These are phyloP conservation scores for Amphiprion clarkii DNA, from an alignment of 2,797 vertebrate species.

Conservation along the genomic window DNA sequence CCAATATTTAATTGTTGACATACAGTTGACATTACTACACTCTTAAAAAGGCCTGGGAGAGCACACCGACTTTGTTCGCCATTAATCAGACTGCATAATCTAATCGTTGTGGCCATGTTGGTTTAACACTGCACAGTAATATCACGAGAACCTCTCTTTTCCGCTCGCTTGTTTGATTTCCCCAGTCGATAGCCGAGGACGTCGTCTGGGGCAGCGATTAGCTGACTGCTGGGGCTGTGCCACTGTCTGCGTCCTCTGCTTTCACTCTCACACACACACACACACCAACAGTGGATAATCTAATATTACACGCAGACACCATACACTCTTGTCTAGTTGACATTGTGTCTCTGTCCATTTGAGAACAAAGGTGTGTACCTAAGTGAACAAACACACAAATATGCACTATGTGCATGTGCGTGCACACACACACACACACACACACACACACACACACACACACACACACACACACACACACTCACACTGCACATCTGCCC, in stretches of 20 bases:
- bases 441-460: conserved; percentile 1
- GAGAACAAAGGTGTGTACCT: conserved; percentile 18
- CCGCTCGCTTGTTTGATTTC: conserved; percentile 63
- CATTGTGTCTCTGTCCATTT: conserved; percentile 52
- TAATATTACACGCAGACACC: conserved; percentile 61
- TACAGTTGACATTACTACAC: conserved; percentile 54
- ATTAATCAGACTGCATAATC: conserved; percentile 67
- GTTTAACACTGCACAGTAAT: conserved; percentile 68
- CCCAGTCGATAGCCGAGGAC: conserved; percentile 51
- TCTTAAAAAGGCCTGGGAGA: conserved; percentile 46
- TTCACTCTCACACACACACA: conserved; percentile 44
- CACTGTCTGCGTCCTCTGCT: conserved; percentile 53
- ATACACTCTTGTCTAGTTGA: conserved; percentile 51
- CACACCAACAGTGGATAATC: conserved; percentile 54
- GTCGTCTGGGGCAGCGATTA: conserved; percentile 66
- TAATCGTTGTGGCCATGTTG: conserved; percentile 73
- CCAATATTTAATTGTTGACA: conserved; percentile 41
- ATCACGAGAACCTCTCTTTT: conserved; percentile 53
- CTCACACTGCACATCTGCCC: conserved; percentile 25
- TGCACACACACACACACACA: neutral
- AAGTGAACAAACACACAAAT: neutral
- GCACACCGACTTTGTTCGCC: conserved; percentile 56
- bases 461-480: conserved; percentile 1
- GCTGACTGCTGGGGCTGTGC: conserved; percentile 40
- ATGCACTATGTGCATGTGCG: no score